Percentiles rank a stretch among this genome's conserved stretches.
These are phyloP conservation scores for Phalanger gymnotis DNA, from an alignment of 2,797 vertebrate species.

Conservation along the genomic window DNA sequence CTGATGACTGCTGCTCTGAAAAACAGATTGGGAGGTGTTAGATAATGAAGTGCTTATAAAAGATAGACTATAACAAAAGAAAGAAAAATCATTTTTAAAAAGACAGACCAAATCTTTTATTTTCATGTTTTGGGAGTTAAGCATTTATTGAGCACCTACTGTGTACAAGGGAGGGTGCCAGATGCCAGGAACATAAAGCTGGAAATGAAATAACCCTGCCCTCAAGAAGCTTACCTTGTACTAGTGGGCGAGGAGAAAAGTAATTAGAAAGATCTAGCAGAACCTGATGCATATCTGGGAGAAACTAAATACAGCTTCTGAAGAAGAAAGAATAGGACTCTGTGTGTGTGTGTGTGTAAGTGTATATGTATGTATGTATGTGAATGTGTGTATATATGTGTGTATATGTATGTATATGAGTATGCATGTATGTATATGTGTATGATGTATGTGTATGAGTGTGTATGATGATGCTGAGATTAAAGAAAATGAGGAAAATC, in stretches of 20 bases:
- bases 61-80: neutral
- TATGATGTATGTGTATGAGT: neutral
- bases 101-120: conserved; percentile 20
- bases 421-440: fast-evolving
- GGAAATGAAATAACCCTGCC: neutral
- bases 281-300: neutral
- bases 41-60: neutral
- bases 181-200: neutral
- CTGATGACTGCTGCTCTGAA: conserved; percentile 10
- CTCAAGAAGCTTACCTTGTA: neutral
- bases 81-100: neutral
- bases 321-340: neutral
- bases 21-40: neutral
- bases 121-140: conserved; percentile 24
- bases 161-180: neutral
- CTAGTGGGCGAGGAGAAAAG: conserved; percentile 32
- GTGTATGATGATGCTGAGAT: neutral
- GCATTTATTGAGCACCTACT: neutral
- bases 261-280: conserved; percentile 7
- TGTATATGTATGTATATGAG: neutral
- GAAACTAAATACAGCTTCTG: neutral
- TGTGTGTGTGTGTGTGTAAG: too few relatives aligned
- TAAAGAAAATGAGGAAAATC: neutral
- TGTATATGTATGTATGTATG: too few relatives aligned
- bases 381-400: neutral